phyloP scores from a whole-genome alignment of 2,888 invertebrate species.

The Alentia gelatinosa region DNA sequence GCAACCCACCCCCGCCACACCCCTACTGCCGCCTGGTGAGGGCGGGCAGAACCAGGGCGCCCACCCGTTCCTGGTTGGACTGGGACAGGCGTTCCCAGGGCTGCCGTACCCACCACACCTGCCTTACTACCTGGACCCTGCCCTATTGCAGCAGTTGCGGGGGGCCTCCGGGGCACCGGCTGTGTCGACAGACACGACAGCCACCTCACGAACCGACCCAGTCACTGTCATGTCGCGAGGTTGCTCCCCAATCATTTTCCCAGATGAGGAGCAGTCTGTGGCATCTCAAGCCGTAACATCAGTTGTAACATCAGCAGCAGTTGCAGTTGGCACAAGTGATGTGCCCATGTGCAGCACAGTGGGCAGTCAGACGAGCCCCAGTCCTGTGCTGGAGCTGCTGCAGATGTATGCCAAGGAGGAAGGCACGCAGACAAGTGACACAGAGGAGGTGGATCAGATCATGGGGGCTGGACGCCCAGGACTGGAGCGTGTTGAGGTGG shows the following conservation, averaged over 20 bases:
- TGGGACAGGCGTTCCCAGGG: conserved; percentile 35
- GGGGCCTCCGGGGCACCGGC: not conserved
- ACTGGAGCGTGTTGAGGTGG: not conserved
- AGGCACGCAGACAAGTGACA: not conserved
- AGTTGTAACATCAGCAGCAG: too few relatives aligned
- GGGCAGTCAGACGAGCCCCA: conserved; percentile 43
- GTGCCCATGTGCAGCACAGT: not conserved
- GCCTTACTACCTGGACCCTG: conserved; percentile 44
- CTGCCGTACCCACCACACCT: conserved; percentile 30
- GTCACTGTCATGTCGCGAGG: conserved; percentile 19
- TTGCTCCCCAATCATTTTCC: conserved; percentile 32
- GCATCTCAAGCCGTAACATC: not conserved
- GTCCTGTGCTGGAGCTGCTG: conserved; percentile 20
- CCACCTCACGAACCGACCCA: conserved; percentile 6
- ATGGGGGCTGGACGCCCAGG: not conserved
- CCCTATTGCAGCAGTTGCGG: conserved; percentile 32
- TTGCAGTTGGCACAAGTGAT: not conserved
- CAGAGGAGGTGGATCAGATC: not conserved
- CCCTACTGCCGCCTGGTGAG: conserved; percentile 12
- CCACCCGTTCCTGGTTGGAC: conserved; percentile 22
- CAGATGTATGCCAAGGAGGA: not conserved
- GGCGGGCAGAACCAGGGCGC: not conserved
- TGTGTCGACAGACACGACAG: not conserved
- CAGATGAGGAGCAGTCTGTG: not conserved
- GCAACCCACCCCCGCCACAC: not conserved